Conservation (phyloP, 2,797 vertebrate genomes). For the Nannoperca obscura region DNA sequence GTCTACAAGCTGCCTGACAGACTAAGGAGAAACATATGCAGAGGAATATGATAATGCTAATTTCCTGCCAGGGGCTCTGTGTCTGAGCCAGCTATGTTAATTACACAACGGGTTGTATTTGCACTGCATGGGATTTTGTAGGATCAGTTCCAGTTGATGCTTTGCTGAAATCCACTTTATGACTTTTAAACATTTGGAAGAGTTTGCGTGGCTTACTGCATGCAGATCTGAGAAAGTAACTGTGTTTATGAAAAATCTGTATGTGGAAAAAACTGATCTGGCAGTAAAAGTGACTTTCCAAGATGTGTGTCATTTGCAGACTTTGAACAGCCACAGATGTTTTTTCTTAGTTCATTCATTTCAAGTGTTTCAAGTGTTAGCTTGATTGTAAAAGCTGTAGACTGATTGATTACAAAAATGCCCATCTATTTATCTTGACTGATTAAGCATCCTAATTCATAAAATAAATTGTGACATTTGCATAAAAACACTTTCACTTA, state of each 20-base stretch:
- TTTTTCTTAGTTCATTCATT: conserved; percentile 7
- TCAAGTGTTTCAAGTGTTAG: background rate
- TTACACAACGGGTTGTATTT: conserved; percentile 63
- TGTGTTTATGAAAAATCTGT: conserved; percentile 48
- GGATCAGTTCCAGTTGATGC: conserved; percentile 56
- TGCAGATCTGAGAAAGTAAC: conserved; percentile 22
- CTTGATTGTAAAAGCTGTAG: conserved; percentile 26
- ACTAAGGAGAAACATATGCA: conserved; percentile 79
- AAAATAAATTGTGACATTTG: background rate
- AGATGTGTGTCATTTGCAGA: conserved; percentile 43
- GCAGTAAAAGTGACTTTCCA: conserved; percentile 35
- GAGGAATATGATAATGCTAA: conserved; percentile 72
- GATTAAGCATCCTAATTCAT: conserved; percentile 1
- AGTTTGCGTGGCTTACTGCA: conserved; percentile 42
- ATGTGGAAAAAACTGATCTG: conserved; percentile 32
- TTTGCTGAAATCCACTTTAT: conserved; percentile 60
- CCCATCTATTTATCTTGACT: background rate
- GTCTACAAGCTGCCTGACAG: conserved; percentile 41
- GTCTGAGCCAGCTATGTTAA: conserved; percentile 74
- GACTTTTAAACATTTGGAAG: conserved; percentile 51
- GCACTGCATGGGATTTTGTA: conserved; percentile 44
- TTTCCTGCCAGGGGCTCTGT: conserved; percentile 78
- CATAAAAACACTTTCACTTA: background rate
- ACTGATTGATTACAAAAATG: background rate
- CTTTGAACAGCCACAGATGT: background rate